A percentile compares a stretch with the other conserved stretches of the same genome.
These are phyloP conservation scores for Chrysomela aeneicollis DNA, from an alignment of 2,888 invertebrate species.

Conservation along the genomic window DNA sequence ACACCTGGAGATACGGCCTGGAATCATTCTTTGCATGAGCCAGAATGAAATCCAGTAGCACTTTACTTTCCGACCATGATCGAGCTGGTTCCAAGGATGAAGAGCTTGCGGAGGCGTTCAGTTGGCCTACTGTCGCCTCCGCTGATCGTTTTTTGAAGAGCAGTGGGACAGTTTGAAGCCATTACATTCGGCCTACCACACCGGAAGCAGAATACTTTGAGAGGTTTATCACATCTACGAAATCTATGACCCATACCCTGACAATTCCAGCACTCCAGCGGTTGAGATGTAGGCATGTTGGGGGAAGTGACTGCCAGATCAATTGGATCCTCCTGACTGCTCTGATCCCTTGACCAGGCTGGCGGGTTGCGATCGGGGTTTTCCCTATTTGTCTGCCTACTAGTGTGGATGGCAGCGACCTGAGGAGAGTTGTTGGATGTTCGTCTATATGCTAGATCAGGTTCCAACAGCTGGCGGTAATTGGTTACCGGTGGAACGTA, in stretches of 20 bases:
- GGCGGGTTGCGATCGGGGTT: too few relatives aligned
- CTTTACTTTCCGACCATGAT: too few relatives aligned
- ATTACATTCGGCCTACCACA: background rate
- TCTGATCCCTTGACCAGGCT: too few relatives aligned
- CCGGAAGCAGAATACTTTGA: background rate
- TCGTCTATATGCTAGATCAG: slow-evolving; percentile 17
- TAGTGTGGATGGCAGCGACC: background rate
- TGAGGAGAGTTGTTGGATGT: background rate
- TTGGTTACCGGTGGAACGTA: slow-evolving; percentile 20
- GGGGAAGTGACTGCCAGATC: background rate
- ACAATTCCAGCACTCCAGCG: slow-evolving; percentile 2
- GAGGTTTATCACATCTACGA: background rate
- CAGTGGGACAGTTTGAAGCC: background rate
- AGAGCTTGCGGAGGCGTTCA: too few relatives aligned
- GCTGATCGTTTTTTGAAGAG: too few relatives aligned
- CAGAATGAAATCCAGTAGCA: too few relatives aligned
- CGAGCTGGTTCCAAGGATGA: too few relatives aligned
- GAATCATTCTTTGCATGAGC: too few relatives aligned
- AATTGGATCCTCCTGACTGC: background rate
- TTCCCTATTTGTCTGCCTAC: too few relatives aligned
- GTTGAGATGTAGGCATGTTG: background rate
- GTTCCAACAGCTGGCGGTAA: slow-evolving; percentile 20
- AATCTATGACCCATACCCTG: background rate
- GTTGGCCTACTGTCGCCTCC: too few relatives aligned
- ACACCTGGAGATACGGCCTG: background rate